phyloP scores from a whole-genome alignment of 2,113 vertebrate genomes.

The Toxotes jaculatrix region DNA sequence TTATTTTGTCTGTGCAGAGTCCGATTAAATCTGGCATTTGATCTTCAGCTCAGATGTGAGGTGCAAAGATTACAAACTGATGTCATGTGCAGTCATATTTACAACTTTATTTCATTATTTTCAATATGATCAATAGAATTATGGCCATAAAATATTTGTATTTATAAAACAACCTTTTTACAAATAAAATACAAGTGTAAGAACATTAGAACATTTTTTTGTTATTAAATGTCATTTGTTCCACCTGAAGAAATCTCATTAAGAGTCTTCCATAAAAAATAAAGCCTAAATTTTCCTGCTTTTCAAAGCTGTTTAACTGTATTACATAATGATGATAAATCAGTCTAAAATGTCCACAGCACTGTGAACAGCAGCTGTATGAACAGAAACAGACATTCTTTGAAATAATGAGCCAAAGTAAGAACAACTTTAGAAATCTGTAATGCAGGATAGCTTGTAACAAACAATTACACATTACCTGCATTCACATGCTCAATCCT shows the following conservation, averaged over 20 bases:
- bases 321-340: not conserved
- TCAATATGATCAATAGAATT: slow-evolving; percentile 15
- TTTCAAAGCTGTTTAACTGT: not conserved
- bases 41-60: not conserved
- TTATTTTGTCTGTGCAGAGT: not conserved
- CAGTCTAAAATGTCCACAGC: not conserved
- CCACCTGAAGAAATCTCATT: slow-evolving; percentile 7
- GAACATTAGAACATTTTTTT: not conserved
- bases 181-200: slow-evolving; percentile 1
- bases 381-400: not conserved
- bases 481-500: not conserved
- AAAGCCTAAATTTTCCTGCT: not conserved
- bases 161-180: slow-evolving; percentile 34
- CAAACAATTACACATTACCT: slow-evolving; percentile 1
- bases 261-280: not conserved
- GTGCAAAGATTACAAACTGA: not conserved
- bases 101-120: slow-evolving; percentile 61
- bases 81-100: slow-evolving; percentile 14
- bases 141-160: slow-evolving; percentile 1
- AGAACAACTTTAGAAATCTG: not conserved
- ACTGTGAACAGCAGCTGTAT: not conserved
- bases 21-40: not conserved
- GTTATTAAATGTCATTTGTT: not conserved
- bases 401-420: not conserved
- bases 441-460: not conserved